These are phyloP conservation scores for Oreochromis spilurus DNA, from an alignment of 2,113 vertebrate genomes.

Conservation along the genomic window DNA sequence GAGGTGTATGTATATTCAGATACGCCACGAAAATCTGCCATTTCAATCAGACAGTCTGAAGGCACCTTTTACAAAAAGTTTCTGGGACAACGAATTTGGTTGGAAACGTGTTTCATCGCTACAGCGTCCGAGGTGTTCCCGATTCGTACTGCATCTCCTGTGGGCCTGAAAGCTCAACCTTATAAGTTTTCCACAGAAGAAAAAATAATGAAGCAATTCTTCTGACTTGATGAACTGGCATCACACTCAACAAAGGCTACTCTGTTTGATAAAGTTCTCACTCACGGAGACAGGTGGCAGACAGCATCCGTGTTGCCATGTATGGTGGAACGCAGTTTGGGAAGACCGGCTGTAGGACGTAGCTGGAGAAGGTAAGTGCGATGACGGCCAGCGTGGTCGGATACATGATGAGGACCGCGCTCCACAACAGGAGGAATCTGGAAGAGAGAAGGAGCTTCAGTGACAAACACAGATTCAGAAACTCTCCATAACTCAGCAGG, in stretches of 20 bases:
- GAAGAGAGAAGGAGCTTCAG: neutral
- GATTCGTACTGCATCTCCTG: neutral
- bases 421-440: conserved; percentile 95
- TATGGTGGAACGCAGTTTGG: conserved; percentile 88
- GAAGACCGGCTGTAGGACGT: conserved; percentile 90
- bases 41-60: neutral
- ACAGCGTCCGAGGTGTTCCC: neutral
- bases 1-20: neutral
- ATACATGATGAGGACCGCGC: conserved; percentile 94
- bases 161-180: rapidly evolving
- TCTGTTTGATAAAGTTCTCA: neutral
- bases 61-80: neutral
- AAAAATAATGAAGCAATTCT: rapidly evolving
- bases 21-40: neutral
- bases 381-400: conserved; percentile 95
- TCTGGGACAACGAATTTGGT: neutral
- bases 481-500: neutral
- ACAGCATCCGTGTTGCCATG: conserved; percentile 85
- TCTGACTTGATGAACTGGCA: neutral
- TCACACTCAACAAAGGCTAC: neutral
- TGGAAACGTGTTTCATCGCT: neutral
- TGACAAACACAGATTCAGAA: neutral
- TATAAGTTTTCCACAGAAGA: neutral
- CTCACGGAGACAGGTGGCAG: conserved; percentile 86
- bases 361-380: conserved; percentile 94